Evolutionary conservation across 1,140 invertebrate species (phyloP).

Genomic region (Eumeta japonica): DNA sequence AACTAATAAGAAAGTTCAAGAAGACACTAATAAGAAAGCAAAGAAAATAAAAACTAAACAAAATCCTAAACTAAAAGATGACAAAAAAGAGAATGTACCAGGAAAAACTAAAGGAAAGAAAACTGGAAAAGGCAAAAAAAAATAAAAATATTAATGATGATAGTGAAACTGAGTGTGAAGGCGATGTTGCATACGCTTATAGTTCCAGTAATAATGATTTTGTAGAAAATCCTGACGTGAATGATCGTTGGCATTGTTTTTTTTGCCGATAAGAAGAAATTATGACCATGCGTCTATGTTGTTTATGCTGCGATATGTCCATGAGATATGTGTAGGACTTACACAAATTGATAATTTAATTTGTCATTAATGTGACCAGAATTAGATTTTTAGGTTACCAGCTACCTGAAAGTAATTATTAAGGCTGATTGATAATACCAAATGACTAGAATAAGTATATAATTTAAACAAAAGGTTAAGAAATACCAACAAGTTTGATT

Average conservation of each 20-base stretch:
- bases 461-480: too few relatives aligned
- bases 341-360: not conserved
- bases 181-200: not conserved
- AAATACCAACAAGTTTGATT: too few relatives aligned
- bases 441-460: too few relatives aligned
- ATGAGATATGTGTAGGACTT: not conserved
- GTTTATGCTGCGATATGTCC: not conserved
- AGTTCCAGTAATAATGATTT: not conserved
- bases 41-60: too few relatives aligned
- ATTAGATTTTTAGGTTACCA: not conserved
- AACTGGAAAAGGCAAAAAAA: too few relatives aligned
- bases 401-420: not conserved
- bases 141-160: too few relatives aligned
- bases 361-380: not conserved
- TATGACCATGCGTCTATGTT: not conserved
- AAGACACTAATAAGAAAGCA: too few relatives aligned
- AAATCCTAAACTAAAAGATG: too few relatives aligned
- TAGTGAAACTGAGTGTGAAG: not conserved
- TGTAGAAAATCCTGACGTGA: not conserved
- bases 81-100: too few relatives aligned
- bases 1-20: too few relatives aligned
- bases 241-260: constrained; percentile 1
- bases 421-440: too few relatives aligned
- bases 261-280: not conserved
- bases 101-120: too few relatives aligned